phyloP scores from a whole-genome alignment of 2,797 vertebrate genomes.

The Falco rusticolus region DNA sequence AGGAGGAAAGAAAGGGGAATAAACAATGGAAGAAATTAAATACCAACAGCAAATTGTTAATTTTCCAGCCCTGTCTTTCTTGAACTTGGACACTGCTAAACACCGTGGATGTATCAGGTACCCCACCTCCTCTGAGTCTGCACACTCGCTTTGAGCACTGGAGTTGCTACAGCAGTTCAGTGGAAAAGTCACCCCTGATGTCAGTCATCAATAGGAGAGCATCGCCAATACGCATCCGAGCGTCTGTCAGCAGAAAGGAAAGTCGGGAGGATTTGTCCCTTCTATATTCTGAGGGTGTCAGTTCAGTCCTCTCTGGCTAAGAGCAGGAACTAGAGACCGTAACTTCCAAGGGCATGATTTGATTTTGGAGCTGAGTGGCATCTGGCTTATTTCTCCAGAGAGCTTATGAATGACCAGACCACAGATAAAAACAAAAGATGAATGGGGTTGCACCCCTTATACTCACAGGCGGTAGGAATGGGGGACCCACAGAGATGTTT shows the following conservation, averaged over 20 bases:
- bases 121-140: neutral
- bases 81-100: neutral
- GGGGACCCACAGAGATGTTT: neutral
- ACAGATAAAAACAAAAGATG: neutral
- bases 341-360: neutral
- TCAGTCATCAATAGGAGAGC: neutral
- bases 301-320: neutral
- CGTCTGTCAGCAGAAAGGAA: neutral
- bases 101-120: neutral
- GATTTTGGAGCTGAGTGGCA: neutral
- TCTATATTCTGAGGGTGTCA: neutral
- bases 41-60: neutral
- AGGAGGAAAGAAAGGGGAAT: neutral
- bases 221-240: neutral
- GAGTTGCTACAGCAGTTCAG: neutral
- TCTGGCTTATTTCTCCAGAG: neutral
- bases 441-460: neutral
- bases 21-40: neutral
- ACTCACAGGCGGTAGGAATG: neutral
- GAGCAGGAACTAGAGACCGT: neutral
- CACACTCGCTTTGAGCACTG: rapidly evolving
- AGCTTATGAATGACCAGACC: neutral
- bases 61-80: neutral
- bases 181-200: neutral
- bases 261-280: neutral